These are phyloP conservation scores for Mesodorylaimus sp. DNA, from an alignment of 2,888 invertebrate species.

Conservation along the genomic window DNA sequence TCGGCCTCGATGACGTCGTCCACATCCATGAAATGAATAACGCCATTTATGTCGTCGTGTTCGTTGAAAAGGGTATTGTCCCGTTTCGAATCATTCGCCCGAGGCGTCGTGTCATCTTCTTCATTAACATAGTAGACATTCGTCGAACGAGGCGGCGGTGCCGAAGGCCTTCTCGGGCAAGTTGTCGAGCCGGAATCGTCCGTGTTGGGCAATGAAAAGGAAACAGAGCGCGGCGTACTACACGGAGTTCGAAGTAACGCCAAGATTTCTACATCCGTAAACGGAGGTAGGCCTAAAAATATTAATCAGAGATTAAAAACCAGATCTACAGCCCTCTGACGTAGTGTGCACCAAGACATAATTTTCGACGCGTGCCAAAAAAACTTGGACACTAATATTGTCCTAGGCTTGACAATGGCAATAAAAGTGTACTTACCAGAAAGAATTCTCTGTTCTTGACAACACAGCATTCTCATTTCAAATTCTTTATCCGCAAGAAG, in stretches of 20 bases:
- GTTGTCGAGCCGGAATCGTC: background rate
- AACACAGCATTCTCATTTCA: background rate
- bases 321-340: too few species aligned
- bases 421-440: background rate
- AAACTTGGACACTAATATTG: too few species aligned
- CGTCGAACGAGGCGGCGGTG: background rate
- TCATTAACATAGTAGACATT: background rate
- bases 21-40: too few species aligned
- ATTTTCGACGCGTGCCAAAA: too few species aligned
- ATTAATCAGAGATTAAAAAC: too few species aligned
- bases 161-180: background rate
- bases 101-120: too few species aligned
- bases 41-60: too few species aligned
- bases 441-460: conserved; percentile 29
- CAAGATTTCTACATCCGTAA: background rate
- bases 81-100: too few species aligned
- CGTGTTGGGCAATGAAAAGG: too few species aligned
- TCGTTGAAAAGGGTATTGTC: too few species aligned
- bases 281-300: background rate
- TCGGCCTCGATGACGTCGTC: too few species aligned
- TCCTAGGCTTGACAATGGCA: background rate
- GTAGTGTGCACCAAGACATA: too few species aligned
- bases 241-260: background rate
- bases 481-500: conserved; percentile 4
- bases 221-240: background rate